phyloP scores from a whole-genome alignment of 2,888 invertebrate species.

The Dastarcus helophoroides region DNA sequence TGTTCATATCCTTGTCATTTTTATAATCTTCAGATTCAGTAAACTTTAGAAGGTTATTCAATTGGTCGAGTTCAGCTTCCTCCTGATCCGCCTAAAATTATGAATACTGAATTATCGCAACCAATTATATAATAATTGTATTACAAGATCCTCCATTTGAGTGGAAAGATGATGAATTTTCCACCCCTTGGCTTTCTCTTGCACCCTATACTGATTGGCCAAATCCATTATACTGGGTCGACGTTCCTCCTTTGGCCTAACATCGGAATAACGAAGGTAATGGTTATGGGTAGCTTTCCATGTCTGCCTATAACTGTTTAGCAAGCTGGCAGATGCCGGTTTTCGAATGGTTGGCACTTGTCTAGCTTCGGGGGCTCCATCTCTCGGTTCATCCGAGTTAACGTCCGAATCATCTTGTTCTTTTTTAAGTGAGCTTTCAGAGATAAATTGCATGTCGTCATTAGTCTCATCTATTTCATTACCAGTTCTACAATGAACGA shows the following conservation, averaged over 20 bases:
- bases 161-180: slow-evolving; percentile 85
- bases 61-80: slow-evolving; percentile 36
- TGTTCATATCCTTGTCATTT: slow-evolving; percentile 33
- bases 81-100: slow-evolving; percentile 42
- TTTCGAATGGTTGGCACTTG: slow-evolving; percentile 29
- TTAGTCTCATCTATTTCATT: slow-evolving; percentile 44
- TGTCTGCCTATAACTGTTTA: slow-evolving; percentile 53
- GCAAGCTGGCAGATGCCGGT: slow-evolving; percentile 38
- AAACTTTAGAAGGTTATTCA: slow-evolving; percentile 32
- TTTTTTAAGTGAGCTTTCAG: slow-evolving; percentile 38
- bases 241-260: slow-evolving; percentile 78
- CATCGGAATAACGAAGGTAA: slow-evolving; percentile 66
- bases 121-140: neutral
- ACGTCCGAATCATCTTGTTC: slow-evolving; percentile 32
- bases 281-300: slow-evolving; percentile 68
- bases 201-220: slow-evolving; percentile 76
- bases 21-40: slow-evolving; percentile 30
- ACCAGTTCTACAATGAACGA: slow-evolving; percentile 39
- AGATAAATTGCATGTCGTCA: slow-evolving; percentile 51
- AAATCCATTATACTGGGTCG: slow-evolving; percentile 78
- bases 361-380: slow-evolving; percentile 29
- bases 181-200: slow-evolving; percentile 88
- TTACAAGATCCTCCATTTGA: slow-evolving; percentile 87
- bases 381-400: slow-evolving; percentile 31
- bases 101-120: neutral